phyloP scores from a whole-genome alignment of 2,888 invertebrate genomes.

The Eurois occulta region DNA sequence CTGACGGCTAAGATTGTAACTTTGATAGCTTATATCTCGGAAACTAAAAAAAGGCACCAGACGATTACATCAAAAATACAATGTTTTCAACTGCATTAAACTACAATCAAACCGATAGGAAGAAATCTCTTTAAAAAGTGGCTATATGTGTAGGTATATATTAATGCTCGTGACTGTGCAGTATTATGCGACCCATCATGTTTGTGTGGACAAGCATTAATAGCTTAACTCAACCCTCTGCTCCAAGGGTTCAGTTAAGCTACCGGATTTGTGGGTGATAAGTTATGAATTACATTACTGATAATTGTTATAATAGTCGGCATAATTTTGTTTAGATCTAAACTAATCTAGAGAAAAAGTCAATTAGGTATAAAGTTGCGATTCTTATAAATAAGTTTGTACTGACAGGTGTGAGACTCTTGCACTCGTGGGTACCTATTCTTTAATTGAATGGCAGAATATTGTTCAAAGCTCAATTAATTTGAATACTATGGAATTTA shows the following conservation, averaged over 20 bases:
- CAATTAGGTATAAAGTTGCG: not conserved
- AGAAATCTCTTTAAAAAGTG: not conserved
- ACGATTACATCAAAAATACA: not conserved
- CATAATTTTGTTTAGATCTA: not conserved
- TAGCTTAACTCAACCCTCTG: slow-evolving; percentile 14
- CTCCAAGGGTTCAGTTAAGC: slow-evolving; percentile 1
- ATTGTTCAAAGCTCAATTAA: not conserved
- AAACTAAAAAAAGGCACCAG: not conserved
- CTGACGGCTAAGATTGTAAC: not conserved
- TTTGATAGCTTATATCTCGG: not conserved
- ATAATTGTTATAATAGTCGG: not conserved
- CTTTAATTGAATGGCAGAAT: not conserved
- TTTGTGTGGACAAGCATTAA: slow-evolving; percentile 22
- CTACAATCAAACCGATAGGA: not conserved
- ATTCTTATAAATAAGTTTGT: not conserved
- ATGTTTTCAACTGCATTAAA: not conserved
- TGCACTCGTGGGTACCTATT: not conserved
- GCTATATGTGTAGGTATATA: not conserved
- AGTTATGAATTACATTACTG: slow-evolving; percentile 6
- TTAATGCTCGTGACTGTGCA: not conserved
- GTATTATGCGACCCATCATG: slow-evolving; percentile 5
- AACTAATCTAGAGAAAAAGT: not conserved
- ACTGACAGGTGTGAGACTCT: not conserved
- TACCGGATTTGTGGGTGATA: slow-evolving; percentile 9
- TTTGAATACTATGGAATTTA: not conserved